phyloP scores from a whole-genome alignment of 2,113 vertebrate species.

The Strix uralensis region DNA sequence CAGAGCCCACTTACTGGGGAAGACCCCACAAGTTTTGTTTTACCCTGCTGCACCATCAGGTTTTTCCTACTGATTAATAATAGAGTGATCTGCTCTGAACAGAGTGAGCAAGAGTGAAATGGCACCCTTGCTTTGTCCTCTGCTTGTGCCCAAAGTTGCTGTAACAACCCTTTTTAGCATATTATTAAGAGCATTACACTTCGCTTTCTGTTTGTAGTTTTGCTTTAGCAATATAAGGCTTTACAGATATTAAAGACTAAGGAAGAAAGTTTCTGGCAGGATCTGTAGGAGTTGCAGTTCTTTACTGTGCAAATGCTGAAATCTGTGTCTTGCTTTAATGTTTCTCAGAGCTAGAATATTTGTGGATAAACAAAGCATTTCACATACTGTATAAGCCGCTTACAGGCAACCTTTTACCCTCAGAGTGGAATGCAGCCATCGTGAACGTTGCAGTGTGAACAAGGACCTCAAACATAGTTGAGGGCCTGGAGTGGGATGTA shows the following conservation, averaged over 20 bases:
- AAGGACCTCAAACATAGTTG: background rate
- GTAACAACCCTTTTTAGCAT: background rate
- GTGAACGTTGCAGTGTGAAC: background rate
- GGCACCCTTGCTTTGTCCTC: background rate
- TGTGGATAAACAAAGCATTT: constrained; percentile 1
- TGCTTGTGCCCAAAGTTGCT: background rate
- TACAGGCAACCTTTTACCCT: background rate
- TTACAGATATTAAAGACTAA: background rate
- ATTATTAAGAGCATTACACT: background rate
- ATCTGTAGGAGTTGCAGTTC: constrained; percentile 13
- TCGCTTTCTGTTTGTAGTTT: background rate
- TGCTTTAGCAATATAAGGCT: background rate
- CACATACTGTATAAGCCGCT: background rate
- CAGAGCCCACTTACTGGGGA: background rate
- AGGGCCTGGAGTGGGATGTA: background rate
- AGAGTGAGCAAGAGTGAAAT: background rate
- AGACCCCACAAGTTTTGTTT: background rate
- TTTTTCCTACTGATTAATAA: background rate
- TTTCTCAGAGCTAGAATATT: background rate
- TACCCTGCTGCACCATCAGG: background rate
- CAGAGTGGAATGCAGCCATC: background rate
- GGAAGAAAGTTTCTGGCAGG: background rate
- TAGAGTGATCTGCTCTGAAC: background rate
- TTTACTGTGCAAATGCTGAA: background rate
- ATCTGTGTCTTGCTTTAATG: background rate